Base-by-base conservation (phyloP, 2,797 vertebrate genomes). In the Tachyglossus aculeatus region DNA sequence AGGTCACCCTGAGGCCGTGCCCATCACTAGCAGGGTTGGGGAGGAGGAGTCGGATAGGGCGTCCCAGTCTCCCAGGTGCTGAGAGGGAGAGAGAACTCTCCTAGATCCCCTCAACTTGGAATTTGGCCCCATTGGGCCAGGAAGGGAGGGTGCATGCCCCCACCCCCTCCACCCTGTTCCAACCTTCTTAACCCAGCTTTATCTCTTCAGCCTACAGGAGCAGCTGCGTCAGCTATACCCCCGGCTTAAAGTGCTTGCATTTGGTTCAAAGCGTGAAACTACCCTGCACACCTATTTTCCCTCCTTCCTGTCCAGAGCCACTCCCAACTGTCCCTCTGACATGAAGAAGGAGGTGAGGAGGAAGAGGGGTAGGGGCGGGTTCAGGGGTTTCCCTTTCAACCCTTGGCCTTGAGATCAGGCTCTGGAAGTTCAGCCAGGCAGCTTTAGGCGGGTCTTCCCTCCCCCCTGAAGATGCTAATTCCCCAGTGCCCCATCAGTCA, bases 241-340 rank as follows among this genome's bases (percentile, higher is more conserved):
- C 2, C 91, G 95, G 14, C 91, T 99, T 43, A 99, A 98, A 83
- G 96, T 94, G 18, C 92, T 99, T 43, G 96, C 96, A 0, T 96
- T 96, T 1, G 97, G 98, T 1, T 95, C 95, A 0, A 97, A 94
- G 80, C 96, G 96, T 0, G 96, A 99, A 86, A 89, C 86, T 1
- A 91, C 89, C 0, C 85, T 98, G 27, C 96, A 99, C 87, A 95
- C 94, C 2, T 99, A 96, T 87, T 96, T 99, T 87, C 98, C 98
- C 0, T 99, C 98, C 6, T 99, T 98, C 85, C 92, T 99, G 56
- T 98, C 97, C 64, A 92, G 97, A 72, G 95, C 96, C 10, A 96
- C 95, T 0, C 95, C 94, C 0, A 84, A 83, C 90, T 99, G 97
- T 76, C 95, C 97, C 0, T 74, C 92, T 0, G 88, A 87, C 67